Conservation (phyloP, 2,113 vertebrate genomes). For the Lates calcarifer region DNA sequence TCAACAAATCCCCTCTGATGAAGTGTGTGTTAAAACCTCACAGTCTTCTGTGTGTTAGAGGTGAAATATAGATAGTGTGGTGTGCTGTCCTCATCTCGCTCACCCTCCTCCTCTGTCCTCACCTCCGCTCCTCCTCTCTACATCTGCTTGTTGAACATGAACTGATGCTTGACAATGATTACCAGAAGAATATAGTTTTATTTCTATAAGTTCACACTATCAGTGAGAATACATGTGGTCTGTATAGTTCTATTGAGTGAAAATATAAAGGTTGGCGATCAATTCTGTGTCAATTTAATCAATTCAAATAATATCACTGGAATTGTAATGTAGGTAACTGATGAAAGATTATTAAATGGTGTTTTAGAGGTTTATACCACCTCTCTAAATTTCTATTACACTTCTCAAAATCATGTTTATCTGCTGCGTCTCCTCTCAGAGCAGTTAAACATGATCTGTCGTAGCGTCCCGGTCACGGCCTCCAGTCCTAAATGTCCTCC, state of each 20-base stretch:
- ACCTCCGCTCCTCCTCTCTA: not conserved
- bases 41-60: not conserved
- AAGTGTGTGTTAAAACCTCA: too few relatives aligned
- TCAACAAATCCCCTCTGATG: not conserved
- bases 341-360: not conserved
- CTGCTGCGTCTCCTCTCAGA: not conserved
- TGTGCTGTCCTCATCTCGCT: not conserved
- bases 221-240: constrained; percentile 45
- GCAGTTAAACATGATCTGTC: not conserved
- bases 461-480: not conserved
- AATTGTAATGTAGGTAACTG: not conserved
- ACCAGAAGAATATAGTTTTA: constrained; percentile 58
- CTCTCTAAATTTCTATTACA: constrained; percentile 5
- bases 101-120: constrained; percentile 10
- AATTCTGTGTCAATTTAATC: constrained; percentile 32
- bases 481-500: not conserved
- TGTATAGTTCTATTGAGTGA: constrained; percentile 52
- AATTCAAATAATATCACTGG: constrained; percentile 12
- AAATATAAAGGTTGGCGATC: constrained; percentile 28
- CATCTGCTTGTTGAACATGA: constrained; percentile 48
- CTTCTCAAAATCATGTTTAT: not conserved
- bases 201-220: constrained; percentile 56
- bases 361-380: not conserved
- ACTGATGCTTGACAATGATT: constrained; percentile 66
- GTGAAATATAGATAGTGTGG: not conserved